phyloP scores from a whole-genome alignment of 2,113 vertebrate genomes.

The cattle (Bos taurus) region DNA sequence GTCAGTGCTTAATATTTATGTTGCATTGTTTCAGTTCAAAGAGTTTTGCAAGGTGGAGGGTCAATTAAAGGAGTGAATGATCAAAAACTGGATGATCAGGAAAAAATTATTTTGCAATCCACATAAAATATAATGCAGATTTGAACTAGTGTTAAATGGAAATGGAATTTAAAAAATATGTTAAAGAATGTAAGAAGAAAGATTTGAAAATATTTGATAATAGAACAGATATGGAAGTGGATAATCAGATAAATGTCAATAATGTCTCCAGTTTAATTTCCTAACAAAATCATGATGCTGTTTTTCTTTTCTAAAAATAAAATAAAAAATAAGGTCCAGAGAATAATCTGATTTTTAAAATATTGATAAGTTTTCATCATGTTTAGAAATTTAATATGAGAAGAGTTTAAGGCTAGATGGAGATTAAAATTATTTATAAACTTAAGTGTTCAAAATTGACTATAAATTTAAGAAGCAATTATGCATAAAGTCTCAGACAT shows the following conservation, averaged over 20 bases:
- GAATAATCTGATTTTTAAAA: neutral
- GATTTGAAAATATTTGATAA: neutral
- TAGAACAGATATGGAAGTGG: neutral
- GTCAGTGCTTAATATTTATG: neutral
- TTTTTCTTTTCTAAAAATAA: neutral
- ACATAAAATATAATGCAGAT: neutral
- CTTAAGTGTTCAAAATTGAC: neutral
- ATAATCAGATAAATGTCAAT: neutral
- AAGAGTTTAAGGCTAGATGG: neutral
- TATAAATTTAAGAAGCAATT: neutral
- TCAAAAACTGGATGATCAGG: neutral
- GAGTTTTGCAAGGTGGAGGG: neutral
- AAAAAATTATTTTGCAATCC: neutral
- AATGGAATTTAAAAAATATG: neutral
- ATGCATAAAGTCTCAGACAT: neutral
- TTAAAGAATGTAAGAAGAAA: neutral
- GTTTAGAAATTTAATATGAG: neutral
- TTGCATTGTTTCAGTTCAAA: neutral
- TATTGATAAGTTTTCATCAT: neutral
- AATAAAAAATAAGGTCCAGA: neutral
- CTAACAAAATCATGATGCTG: neutral
- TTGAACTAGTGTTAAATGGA: neutral
- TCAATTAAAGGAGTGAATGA: neutral
- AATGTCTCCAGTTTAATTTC: neutral
- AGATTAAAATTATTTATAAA: neutral